These are phyloP conservation scores for Chirona hameri DNA, from an alignment of 2,888 invertebrate genomes.

Conservation along the genomic window DNA sequence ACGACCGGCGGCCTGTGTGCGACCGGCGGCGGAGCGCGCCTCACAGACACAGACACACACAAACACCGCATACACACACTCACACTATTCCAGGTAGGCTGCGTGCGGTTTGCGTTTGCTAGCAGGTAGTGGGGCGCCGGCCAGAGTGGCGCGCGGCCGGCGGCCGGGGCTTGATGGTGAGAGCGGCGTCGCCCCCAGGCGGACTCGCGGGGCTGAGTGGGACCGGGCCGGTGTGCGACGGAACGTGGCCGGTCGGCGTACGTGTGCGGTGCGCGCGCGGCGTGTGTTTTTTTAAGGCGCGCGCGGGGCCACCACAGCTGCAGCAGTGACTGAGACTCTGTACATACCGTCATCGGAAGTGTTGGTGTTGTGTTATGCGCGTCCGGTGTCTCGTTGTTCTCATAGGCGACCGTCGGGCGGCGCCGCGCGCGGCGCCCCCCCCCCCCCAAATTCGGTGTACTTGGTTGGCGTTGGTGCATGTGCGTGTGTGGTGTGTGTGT, in stretches of 20 bases:
- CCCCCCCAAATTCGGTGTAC: constrained; percentile 1
- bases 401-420: neutral
- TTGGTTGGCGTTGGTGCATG: neutral
- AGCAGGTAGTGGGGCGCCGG: neutral
- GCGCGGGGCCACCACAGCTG: neutral
- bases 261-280: neutral
- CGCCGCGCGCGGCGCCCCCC: neutral
- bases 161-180: too few species aligned
- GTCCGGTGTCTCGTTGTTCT: constrained; percentile 12
- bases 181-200: too few species aligned
- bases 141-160: neutral
- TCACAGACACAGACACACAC: neutral
- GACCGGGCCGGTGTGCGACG: too few species aligned
- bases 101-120: constrained; percentile 10
- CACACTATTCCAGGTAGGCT: constrained; percentile 12
- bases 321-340: too few species aligned
- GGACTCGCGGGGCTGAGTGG: too few species aligned
- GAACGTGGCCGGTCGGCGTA: too few species aligned
- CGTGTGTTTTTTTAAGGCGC: neutral
- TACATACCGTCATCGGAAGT: too few species aligned
- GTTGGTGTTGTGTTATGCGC: constrained; percentile 3
- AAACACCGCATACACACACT: neutral
- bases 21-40: neutral
- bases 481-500: neutral
- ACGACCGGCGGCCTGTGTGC: neutral